Conservation (phyloP, 2,113 vertebrate genomes). For the Pungitius pungitius region DNA sequence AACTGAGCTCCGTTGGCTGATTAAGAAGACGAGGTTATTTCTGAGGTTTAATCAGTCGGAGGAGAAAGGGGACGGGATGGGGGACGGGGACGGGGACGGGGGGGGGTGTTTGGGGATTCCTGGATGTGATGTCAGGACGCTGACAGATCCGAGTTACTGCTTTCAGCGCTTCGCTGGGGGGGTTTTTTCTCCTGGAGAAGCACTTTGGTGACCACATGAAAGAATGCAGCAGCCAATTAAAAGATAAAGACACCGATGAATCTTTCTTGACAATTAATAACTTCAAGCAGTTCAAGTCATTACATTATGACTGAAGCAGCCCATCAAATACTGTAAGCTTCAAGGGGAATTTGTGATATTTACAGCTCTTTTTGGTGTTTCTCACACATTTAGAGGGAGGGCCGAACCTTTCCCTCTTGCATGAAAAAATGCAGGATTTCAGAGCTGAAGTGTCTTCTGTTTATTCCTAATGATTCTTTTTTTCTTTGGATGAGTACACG, state of each 20-base stretch:
- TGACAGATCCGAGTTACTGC: conserved; percentile 44
- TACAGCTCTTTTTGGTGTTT: background rate
- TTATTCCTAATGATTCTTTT: background rate
- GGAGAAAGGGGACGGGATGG: too few species aligned
- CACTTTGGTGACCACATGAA: background rate
- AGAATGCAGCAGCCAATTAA: background rate
- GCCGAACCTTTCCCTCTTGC: background rate
- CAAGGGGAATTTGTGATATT: background rate
- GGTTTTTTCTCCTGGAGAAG: too few species aligned
- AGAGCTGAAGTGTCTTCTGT: background rate
- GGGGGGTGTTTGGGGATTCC: background rate
- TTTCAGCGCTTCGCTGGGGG: conserved; percentile 8
- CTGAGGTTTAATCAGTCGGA: conserved; percentile 39
- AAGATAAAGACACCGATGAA: background rate
- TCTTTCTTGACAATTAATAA: background rate
- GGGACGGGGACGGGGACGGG: too few species aligned
- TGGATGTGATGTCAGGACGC: conserved; percentile 34
- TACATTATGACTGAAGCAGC: background rate
- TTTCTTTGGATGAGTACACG: background rate
- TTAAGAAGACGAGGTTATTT: conserved; percentile 30
- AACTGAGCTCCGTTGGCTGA: conserved; percentile 42
- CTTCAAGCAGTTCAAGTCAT: background rate
- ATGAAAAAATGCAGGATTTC: background rate
- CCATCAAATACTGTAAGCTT: background rate
- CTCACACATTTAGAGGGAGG: background rate